Percentiles rank a stretch among this genome's conserved stretches.
These are phyloP conservation scores for Alauda arvensis DNA, from an alignment of 2,797 vertebrate genomes.

Conservation along the genomic window DNA sequence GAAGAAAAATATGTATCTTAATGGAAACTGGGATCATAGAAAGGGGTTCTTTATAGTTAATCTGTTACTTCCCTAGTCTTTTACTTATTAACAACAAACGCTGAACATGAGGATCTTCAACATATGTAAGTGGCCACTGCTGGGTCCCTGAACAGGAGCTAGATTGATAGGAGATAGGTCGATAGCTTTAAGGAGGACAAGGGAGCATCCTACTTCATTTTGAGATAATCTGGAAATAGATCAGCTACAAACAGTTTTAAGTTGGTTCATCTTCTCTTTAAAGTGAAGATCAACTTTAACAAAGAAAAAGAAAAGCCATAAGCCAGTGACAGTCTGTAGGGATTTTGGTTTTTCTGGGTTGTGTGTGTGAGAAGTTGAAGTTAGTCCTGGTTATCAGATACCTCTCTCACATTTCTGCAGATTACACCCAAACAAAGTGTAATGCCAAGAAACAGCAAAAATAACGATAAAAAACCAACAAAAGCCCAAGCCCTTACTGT, in stretches of 20 bases:
- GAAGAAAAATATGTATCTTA: neutral
- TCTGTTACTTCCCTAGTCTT: neutral
- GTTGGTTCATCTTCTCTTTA: neutral
- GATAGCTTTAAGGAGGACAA: neutral
- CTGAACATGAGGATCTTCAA: neutral
- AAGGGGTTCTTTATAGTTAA: neutral
- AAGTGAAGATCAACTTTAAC: neutral
- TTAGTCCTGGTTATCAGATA: neutral
- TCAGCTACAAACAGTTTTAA: neutral
- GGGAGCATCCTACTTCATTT: neutral
- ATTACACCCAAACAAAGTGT: neutral
- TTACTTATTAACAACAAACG: neutral
- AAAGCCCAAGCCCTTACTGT: fast-evolving
- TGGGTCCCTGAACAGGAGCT: neutral
- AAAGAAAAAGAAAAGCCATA: neutral
- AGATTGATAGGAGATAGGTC: too few relatives aligned
- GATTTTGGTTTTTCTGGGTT: fast-evolving
- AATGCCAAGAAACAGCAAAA: neutral
- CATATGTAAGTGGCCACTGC: fast-evolving
- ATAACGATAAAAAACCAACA: too few relatives aligned
- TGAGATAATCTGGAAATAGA: neutral
- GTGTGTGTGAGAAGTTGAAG: fast-evolving
- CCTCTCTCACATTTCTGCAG: neutral
- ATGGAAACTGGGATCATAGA: neutral
- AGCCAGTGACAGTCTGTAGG: neutral